Evolutionary conservation across 2,797 vertebrate species (phyloP), one percentile per base, ranked within the genome.

Genomic region (Semotilus atromaculatus): DNA sequence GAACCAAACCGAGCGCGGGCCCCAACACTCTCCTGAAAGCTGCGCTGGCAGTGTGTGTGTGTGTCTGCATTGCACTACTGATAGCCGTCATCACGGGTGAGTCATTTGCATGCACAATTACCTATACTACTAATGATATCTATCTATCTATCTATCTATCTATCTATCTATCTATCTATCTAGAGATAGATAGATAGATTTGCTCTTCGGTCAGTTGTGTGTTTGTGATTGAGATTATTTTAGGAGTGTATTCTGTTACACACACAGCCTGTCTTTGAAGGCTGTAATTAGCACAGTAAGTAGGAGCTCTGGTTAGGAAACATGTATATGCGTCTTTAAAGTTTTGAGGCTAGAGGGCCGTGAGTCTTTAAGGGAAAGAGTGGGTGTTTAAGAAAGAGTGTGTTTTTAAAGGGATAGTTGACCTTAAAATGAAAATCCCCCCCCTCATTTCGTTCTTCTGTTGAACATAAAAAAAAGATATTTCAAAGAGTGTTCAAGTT

Each of bases 41-140:
- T 0, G 95, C 95, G 23, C 95, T 99, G 82, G 95, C 90, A 3
- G 86, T 96, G 87, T 96, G 96, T 48, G 93, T 84, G 91, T 95
- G 92, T 92, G 90, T 89, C 53, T 96, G 93, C 43, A 91, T 90
- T 4, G 91, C 89, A 88, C 91, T 93, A 87, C 91, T 93, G 86
- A 89, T 93, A 21, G 90, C 91, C 82, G 90, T 95, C 88, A 94
- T 96, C 91, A 90, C 95, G 86, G 95, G 96, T 95, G 88, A 95
- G 95, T 93, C 64, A 82, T 73, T 31, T 48, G 45, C 21, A 87
- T 81, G 40, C n/a, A 31, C 11, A 74, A 62, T 81, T 53, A 70
- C 45, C 21, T 55, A 70, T 23, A n/a, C 40, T 26, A 26, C 31
- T 80, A 13, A 31, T 19, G 26, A 80, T 62, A 45, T 43, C 4